phyloP scores from a whole-genome alignment of 2,113 vertebrate species.

The Orthochromis indermauri region DNA sequence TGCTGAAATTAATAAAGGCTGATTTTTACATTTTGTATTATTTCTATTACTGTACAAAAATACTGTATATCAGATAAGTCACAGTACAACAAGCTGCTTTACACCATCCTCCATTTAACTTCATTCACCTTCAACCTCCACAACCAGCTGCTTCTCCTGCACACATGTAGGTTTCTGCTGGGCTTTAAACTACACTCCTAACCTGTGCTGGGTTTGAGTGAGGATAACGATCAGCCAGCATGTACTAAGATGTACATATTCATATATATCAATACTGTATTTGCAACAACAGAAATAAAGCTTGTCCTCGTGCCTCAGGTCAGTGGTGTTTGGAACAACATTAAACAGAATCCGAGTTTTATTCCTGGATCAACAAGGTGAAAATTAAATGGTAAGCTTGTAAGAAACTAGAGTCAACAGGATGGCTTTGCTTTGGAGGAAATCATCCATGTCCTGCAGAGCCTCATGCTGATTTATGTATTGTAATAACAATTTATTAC shows the following conservation, averaged over 20 bases:
- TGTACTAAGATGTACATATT: neutral
- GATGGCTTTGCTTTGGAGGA: neutral
- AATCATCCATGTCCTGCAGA: neutral
- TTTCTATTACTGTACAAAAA: neutral
- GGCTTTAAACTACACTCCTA: neutral
- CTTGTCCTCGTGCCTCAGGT: neutral
- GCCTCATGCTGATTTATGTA: neutral
- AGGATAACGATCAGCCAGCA: neutral
- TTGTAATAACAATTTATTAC: neutral
- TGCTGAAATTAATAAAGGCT: neutral
- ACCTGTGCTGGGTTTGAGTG: neutral
- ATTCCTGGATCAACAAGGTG: neutral
- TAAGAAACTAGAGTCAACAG: neutral
- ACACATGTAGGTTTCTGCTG: neutral
- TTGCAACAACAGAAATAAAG: neutral
- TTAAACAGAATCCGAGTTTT: neutral
- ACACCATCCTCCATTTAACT: neutral
- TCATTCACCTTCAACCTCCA: neutral
- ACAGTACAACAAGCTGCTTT: neutral
- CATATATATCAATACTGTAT: neutral
- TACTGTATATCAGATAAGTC: neutral
- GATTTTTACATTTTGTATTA: neutral
- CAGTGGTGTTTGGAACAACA: neutral
- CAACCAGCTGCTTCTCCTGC: neutral
- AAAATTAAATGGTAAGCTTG: neutral